phyloP scores from a whole-genome alignment of 2,797 vertebrate species.

The Fratercula arctica region DNA sequence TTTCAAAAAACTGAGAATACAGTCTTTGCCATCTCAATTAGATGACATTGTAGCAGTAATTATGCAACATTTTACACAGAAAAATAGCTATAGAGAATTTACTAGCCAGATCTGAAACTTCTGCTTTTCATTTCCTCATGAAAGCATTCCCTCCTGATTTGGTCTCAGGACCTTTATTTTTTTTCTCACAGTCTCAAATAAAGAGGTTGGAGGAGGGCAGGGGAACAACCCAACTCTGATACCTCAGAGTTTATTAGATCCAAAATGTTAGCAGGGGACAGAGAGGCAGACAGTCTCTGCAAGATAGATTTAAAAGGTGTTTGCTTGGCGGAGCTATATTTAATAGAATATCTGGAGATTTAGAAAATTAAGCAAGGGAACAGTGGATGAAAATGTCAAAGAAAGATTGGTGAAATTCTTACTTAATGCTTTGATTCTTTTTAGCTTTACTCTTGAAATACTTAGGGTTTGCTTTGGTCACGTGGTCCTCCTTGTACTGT shows the following conservation, averaged over 20 bases:
- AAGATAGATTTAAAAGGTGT: neutral
- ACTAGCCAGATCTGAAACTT: neutral
- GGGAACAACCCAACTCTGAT: neutral
- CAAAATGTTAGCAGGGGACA: neutral
- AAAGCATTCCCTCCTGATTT: neutral
- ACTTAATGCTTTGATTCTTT: neutral
- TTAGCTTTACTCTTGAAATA: neutral
- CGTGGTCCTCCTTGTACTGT: neutral
- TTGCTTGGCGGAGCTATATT: neutral
- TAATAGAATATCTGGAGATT: neutral
- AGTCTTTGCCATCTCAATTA: neutral
- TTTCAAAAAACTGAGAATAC: neutral
- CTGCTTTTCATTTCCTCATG: neutral
- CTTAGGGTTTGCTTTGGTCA: neutral
- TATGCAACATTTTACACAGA: neutral
- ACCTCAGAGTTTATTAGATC: neutral
- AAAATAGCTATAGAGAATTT: neutral
- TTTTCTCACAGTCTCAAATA: neutral
- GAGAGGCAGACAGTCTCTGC: neutral
- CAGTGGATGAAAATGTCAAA: neutral
- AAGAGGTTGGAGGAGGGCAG: fast-evolving
- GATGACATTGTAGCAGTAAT: neutral
- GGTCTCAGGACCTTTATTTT: neutral
- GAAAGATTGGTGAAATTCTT: neutral
- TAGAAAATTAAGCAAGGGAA: neutral